phyloP scores from a whole-genome alignment of 2,113 vertebrate genomes.

The Centropus bengalensis region DNA sequence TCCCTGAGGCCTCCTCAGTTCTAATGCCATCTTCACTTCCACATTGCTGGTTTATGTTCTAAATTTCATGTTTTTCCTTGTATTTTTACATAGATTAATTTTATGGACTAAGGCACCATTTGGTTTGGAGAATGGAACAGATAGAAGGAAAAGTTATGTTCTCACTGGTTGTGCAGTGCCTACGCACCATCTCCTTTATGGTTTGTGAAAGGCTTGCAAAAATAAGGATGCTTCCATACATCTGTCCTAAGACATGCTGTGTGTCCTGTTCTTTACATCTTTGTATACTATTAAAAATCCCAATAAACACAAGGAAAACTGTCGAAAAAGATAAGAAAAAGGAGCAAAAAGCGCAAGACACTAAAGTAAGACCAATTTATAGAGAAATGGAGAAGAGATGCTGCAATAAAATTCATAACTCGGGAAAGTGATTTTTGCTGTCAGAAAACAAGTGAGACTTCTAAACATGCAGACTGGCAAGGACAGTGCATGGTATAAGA shows the following conservation, averaged over 20 bases:
- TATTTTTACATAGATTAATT: background rate
- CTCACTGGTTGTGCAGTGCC: background rate
- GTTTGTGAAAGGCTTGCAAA: background rate
- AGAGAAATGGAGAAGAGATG: background rate
- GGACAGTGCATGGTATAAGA: background rate
- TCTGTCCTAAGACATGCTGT: background rate
- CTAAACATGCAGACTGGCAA: background rate
- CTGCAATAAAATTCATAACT: conserved; percentile 27
- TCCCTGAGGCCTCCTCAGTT: background rate
- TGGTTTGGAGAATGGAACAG: background rate
- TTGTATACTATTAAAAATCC: conserved; percentile 26
- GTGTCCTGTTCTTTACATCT: conserved; percentile 64
- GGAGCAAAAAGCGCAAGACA: background rate
- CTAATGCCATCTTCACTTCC: background rate
- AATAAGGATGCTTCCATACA: background rate
- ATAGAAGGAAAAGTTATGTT: background rate
- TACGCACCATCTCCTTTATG: background rate
- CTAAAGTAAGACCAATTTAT: conserved; percentile 10
- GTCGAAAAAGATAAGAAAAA: background rate
- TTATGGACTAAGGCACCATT: background rate
- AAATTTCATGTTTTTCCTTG: background rate
- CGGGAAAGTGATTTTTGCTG: background rate
- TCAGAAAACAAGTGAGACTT: background rate
- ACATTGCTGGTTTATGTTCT: background rate
- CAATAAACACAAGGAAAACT: conserved; percentile 11